Conservation (phyloP, 2,113 vertebrate species). For the Maylandia zebra region DNA sequence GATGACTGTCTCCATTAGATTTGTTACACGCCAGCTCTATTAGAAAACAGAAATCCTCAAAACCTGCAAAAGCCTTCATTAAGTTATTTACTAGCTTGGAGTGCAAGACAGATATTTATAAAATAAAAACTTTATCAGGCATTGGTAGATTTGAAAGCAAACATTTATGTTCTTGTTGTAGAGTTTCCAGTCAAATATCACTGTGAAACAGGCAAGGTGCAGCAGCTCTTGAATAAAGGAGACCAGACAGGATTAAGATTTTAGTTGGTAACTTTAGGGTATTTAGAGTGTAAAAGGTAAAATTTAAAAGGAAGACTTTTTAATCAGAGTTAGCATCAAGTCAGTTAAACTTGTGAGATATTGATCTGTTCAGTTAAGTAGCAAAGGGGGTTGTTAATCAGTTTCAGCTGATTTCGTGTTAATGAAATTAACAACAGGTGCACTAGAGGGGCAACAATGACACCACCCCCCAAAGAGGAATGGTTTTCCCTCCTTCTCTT, state of each 20-base stretch:
- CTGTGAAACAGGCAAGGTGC: background rate
- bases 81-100: background rate
- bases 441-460: background rate
- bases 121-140: background rate
- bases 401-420: background rate
- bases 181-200: background rate
- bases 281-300: background rate
- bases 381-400: background rate
- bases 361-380: background rate
- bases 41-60: background rate
- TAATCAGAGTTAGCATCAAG: background rate
- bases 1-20: background rate
- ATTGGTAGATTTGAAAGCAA: background rate
- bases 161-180: background rate
- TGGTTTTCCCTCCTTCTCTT: background rate
- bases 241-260: background rate
- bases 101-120: background rate
- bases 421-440: background rate
- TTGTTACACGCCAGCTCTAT: background rate
- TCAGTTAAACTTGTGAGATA: background rate
- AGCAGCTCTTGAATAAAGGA: background rate
- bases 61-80: background rate
- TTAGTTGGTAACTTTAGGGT: background rate
- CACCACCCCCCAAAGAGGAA: accelerated
- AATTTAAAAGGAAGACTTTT: background rate